Evolutionary conservation across 1,140 invertebrate species (phyloP), one percentile per base, ranked within the genome.

Genomic region (Mercenaria mercenaria): DNA sequence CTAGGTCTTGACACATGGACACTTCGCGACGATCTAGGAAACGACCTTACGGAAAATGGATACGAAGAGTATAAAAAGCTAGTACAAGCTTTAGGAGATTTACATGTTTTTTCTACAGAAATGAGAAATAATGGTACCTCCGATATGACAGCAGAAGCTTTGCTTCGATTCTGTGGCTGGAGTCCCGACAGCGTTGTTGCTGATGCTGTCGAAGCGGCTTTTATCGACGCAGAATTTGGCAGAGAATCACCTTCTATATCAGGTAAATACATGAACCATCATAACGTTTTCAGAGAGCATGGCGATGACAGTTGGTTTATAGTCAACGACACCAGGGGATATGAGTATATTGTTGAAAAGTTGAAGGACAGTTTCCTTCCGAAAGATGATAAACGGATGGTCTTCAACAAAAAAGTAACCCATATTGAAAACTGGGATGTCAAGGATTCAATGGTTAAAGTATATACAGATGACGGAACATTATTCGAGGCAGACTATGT

Each of bases 401-500:
- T 29, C 2, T 50, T 84, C 11, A 84, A 84, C 32, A 72, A 64
- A 39, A 15, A 20, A 4, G 82, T 84, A 11, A 64, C 59, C 10
- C 26, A 50, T 41, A 72, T 84, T n/a, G 29, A 72, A 37, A 18
- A 84, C 39, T 26, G n/a, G n/a, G 43, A 50, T 37, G 64, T 37
- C 32, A 0, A 67, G 4, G 2, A 3, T 13, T 4, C 10, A 8
- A 39, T 23, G 8, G 67, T 84, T 18, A 13, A 50, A 26, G 82
- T 84, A 0, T 8, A 15, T 11, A 84, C 82, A 3, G 26, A 47
- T 11, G 82, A 84, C 32, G 43, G 43, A 1, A 10, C n/a, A 47
- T 10, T 37, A 20, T 84, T 41, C 18, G 29, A 69, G 20, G 82
- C 61, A 20, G 82, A 84, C 29, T 50, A 32, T n/a, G 82, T 43